phyloP scores from a whole-genome alignment of 2,888 invertebrate species.

The Lomographa bimaculata region DNA sequence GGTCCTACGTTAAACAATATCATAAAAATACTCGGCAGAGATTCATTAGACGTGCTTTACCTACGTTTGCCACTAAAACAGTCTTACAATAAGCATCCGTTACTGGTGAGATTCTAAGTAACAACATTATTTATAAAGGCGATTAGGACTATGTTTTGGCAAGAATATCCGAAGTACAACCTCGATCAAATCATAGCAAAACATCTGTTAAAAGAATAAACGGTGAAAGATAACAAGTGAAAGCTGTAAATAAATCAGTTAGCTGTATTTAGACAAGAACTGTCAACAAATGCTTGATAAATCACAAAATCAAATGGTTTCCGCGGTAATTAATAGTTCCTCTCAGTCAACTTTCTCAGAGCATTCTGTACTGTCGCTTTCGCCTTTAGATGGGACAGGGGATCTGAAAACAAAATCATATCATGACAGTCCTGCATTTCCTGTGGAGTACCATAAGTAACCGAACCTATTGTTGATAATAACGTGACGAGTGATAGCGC shows the following conservation, averaged over 20 bases:
- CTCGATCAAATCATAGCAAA: conserved; percentile 41
- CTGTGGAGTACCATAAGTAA: no score
- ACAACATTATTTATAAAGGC: conserved; percentile 37
- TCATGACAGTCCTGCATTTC: conserved; percentile 28
- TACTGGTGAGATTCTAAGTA: conserved; percentile 48
- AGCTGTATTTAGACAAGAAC: conserved; percentile 39
- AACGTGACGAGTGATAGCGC: conserved; percentile 22
- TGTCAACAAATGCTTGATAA: conserved; percentile 66
- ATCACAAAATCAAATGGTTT: conserved; percentile 56
- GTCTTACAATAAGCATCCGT: conserved; percentile 50
- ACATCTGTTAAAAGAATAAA: conserved; percentile 32
- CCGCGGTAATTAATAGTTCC: conserved; percentile 63
- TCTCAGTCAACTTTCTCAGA: conserved; percentile 80
- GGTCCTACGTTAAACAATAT: conserved; percentile 29
- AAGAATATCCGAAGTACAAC: conserved; percentile 54
- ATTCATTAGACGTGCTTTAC: conserved; percentile 47
- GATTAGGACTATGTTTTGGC: conserved; percentile 53
- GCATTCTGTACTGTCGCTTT: conserved; percentile 82
- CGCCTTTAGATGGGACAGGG: conserved; percentile 80
- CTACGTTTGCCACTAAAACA: conserved; percentile 63
- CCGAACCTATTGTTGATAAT: conserved; percentile 15
- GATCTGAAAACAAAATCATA: conserved; percentile 68
- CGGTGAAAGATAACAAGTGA: conserved; percentile 45
- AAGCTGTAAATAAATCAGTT: conserved; percentile 41
- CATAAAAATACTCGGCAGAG: conserved; percentile 43